Base-by-base conservation (phyloP, 2,888 invertebrate genomes). In the Ophioninae sp. region DNA sequence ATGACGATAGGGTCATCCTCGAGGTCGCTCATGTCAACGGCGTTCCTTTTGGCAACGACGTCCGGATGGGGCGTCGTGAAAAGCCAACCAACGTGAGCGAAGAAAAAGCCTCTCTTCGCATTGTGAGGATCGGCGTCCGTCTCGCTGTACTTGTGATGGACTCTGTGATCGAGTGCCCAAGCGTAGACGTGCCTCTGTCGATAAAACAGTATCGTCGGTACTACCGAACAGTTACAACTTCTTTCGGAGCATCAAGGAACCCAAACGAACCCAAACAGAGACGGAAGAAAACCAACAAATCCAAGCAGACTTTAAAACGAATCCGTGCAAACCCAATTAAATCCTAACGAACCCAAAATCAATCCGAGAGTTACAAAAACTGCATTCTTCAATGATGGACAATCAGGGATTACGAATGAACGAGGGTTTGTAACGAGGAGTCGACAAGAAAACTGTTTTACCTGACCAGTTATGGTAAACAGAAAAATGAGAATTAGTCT, bases 61-160 rank as follows among this genome's bases (percentile, higher is more conserved):
- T 95, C 95, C 0, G 97, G 97, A 91, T 97, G 98, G 0, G 98
- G 97, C 0, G 97, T 96, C 0, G 96, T 94, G 74, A 98, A 95
- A 64, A 98, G 93, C 98, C 98, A 98, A 7, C 98, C 98, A 8
- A 98, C 96, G 91, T 98, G 98, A 0, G 98, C 96, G 92, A 98
- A 98, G 94, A 97, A 96, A 93, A 97, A 97, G 13, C 98, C 98
- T 61, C 97, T 94, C 70, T 96, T 95, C 1, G 96, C 96, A 93
- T 98, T 96, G 91, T 97, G 97, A 0, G 97, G 97, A 92, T 98
- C 98, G 0, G 97, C 96, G 82, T 96, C 96, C 0, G 97, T 97
- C 93, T 98, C 98, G 50, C 96, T 95, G 93, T 96, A 98, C 91
- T 97, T 97, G 93, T 98, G 98, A 91, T 98, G 98, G 68, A 97